A percentile compares a stretch with the other conserved stretches of the same genome.
Evolutionary conservation across 2,888 invertebrate genomes (phyloP).

Genomic region (Drosophila subsilvestris): DNA sequence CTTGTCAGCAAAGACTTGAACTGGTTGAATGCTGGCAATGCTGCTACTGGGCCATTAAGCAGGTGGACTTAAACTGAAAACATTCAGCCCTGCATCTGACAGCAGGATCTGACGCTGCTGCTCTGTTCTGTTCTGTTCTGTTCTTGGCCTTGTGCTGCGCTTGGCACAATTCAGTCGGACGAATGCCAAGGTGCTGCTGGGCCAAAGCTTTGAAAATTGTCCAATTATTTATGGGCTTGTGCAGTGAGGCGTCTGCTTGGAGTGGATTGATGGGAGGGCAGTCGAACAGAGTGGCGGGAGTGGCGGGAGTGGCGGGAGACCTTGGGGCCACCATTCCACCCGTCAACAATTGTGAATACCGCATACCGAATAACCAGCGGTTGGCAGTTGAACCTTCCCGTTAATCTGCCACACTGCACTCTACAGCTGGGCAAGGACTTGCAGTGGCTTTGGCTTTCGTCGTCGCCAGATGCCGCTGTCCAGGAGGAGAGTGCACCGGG

Average conservation of each 20-base stretch:
- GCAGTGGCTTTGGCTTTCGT: not conserved
- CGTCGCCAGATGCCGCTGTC: conserved; percentile 10
- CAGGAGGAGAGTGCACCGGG: conserved; percentile 2
- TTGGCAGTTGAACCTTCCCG: conserved; percentile 8
- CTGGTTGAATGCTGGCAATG: not conserved
- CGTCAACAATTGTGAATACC: conserved; percentile 31
- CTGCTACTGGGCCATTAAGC: not conserved
- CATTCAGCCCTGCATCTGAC: not conserved
- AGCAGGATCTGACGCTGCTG: not conserved
- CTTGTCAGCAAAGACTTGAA: not conserved
- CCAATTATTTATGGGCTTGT: conserved; percentile 52
- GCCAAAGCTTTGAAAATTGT: conserved; percentile 33
- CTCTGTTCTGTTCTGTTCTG: not conserved
- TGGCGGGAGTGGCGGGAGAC: not conserved
- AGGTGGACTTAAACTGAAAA: not conserved
- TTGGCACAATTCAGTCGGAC: not conserved
- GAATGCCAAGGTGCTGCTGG: conserved; percentile 31
- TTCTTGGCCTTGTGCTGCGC: too few relatives aligned
- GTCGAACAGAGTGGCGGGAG: not conserved
- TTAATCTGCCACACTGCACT: not conserved
- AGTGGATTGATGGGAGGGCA: conserved; percentile 3
- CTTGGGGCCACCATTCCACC: not conserved
- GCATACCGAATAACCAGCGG: too few relatives aligned
- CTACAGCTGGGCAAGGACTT: not conserved
- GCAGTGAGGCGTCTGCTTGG: conserved; percentile 9